A percentile compares a stretch with the other conserved stretches of the same genome.
Evolutionary conservation across 2,797 vertebrate genomes (phyloP).

Genomic region (Bufotes viridis): DNA sequence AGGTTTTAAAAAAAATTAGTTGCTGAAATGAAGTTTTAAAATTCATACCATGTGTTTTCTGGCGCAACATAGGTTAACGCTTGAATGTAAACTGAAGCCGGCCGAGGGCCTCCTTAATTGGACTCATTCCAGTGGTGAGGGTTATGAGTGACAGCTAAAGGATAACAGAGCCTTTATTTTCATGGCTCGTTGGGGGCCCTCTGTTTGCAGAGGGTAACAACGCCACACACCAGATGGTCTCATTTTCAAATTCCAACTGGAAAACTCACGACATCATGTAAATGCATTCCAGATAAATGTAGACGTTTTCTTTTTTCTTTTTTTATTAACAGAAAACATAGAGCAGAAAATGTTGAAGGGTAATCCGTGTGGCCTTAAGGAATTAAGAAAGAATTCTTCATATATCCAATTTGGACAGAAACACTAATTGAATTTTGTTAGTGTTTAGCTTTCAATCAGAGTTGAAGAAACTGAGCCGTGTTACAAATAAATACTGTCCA

Average conservation of each 20-base stretch:
- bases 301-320: constrained; percentile 44
- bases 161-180: constrained; percentile 63
- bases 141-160: constrained; percentile 62
- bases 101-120: constrained; percentile 56
- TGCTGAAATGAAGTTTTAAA: background rate
- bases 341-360: constrained; percentile 11
- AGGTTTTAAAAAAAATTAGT: background rate
- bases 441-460: constrained; percentile 6
- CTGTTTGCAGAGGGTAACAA: constrained; percentile 62
- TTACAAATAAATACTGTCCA: background rate
- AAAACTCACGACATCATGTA: constrained; percentile 58
- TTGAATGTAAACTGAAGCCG: constrained; percentile 39
- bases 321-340: constrained; percentile 21
- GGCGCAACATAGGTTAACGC: constrained; percentile 36
- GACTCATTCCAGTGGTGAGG: constrained; percentile 58
- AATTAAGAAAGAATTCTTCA: constrained; percentile 54
- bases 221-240: constrained; percentile 60
- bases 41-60: background rate
- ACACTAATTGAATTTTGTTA: constrained; percentile 8
- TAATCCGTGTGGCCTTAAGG: constrained; percentile 31
- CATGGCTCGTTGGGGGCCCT: constrained; percentile 60
- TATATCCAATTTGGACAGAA: constrained; percentile 29
- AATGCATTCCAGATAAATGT: constrained; percentile 58
- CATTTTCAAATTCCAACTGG: constrained; percentile 60
- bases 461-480: background rate